phyloP scores from a whole-genome alignment of 2,797 vertebrate species.

The Microctenopoma lineatum region DNA sequence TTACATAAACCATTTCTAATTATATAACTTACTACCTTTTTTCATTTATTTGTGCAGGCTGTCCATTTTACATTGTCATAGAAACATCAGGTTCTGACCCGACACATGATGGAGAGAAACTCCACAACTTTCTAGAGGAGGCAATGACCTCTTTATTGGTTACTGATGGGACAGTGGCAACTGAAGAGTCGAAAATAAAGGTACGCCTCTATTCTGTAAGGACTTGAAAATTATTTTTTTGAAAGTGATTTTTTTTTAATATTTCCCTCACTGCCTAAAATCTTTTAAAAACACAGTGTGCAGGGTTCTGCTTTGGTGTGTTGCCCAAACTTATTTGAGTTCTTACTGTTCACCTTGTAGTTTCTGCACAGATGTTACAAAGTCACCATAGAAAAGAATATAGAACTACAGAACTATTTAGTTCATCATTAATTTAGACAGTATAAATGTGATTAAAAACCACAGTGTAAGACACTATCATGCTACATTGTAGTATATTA shows the following conservation, averaged over 20 bases:
- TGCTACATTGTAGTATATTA: background rate
- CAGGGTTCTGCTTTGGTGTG: too few relatives aligned
- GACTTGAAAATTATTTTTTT: too few relatives aligned
- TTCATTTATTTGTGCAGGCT: slow-evolving; percentile 78
- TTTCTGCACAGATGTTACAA: background rate
- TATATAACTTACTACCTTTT: background rate
- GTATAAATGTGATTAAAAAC: background rate
- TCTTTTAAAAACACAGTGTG: too few relatives aligned
- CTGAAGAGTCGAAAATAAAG: slow-evolving; percentile 89
- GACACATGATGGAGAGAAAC: slow-evolving; percentile 89
- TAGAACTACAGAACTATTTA: background rate
- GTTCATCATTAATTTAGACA: background rate
- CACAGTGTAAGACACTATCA: background rate
- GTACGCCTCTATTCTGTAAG: slow-evolving; percentile 57
- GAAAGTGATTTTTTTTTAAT: too few relatives aligned
- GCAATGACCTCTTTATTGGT: slow-evolving; percentile 85
- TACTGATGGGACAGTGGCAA: slow-evolving; percentile 89
- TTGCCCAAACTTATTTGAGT: too few relatives aligned
- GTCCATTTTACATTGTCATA: slow-evolving; percentile 92
- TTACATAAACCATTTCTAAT: background rate
- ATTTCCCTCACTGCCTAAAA: too few relatives aligned
- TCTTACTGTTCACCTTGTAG: background rate
- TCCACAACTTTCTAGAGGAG: slow-evolving; percentile 88
- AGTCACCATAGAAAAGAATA: background rate
- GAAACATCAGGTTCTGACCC: slow-evolving; percentile 92